Percentiles rank a stretch among this genome's conserved stretches.
These are phyloP conservation scores for Penaeus chinensis DNA, from an alignment of 1,140 invertebrate genomes.

Conservation along the genomic window DNA sequence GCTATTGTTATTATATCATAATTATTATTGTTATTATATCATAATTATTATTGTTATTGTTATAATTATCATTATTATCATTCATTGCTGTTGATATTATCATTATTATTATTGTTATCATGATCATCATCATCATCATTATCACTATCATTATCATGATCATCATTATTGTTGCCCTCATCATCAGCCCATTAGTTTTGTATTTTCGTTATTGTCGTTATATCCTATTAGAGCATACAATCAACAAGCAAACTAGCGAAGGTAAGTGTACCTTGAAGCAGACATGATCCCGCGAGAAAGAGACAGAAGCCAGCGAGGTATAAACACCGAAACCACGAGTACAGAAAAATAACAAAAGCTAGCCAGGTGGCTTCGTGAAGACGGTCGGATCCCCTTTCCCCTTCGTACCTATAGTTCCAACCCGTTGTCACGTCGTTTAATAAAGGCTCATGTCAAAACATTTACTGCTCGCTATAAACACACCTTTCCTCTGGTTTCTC, in stretches of 20 bases:
- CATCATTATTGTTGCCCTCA: too few species aligned
- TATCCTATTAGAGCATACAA: too few species aligned
- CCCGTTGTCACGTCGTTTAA: constrained; percentile 28
- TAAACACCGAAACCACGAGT: background rate
- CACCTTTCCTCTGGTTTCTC: constrained; percentile 11
- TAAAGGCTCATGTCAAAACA: constrained; percentile 28
- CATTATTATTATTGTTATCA: background rate
- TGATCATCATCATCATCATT: background rate
- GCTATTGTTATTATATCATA: background rate
- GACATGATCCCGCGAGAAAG: too few species aligned
- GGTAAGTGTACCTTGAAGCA: too few species aligned
- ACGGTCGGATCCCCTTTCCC: background rate
- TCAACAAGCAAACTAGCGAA: too few species aligned
- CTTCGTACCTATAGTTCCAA: constrained; percentile 8
- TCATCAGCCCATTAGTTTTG: too few species aligned
- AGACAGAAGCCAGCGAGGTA: too few species aligned
- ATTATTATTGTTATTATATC: background rate
- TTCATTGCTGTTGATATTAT: background rate
- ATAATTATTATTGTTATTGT: too few species aligned
- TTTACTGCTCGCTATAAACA: constrained; percentile 36
- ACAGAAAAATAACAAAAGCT: constrained; percentile 5
- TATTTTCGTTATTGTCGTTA: too few species aligned
- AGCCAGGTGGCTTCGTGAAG: background rate
- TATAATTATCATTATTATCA: background rate
- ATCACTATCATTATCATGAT: background rate